These are phyloP conservation scores for Marasmarcha lunaedactyla DNA, from an alignment of 2,888 invertebrate species.

Conservation along the genomic window DNA sequence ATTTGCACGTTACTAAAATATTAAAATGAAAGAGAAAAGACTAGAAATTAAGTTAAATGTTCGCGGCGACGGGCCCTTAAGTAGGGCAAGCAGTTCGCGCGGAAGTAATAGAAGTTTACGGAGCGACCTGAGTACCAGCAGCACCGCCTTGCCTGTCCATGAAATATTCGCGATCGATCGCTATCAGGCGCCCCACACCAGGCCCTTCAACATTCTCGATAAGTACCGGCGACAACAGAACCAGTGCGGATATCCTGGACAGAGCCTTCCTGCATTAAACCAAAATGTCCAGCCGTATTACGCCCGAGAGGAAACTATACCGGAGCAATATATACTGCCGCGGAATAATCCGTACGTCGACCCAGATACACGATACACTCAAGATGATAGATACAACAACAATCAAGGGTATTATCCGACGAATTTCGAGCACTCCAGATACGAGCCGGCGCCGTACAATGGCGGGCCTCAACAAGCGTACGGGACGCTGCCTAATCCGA, in stretches of 20 bases:
- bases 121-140: conserved; percentile 42
- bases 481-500: conserved; percentile 38
- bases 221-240: conserved; percentile 45
- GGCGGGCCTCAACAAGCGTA: conserved; percentile 32
- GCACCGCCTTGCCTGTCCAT: conserved; percentile 40
- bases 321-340: conserved; percentile 23
- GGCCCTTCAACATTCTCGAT: conserved; percentile 47
- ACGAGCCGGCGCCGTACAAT: conserved; percentile 32
- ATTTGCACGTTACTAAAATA: neutral
- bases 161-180: conserved; percentile 60
- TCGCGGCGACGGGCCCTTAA: conserved; percentile 56
- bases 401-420: conserved; percentile 22
- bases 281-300: conserved; percentile 29
- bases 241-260: conserved; percentile 49
- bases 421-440: conserved; percentile 20
- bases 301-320: conserved; percentile 14
- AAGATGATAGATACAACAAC: conserved; percentile 16
- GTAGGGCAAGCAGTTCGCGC: conserved; percentile 44
- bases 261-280: conserved; percentile 49
- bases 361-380: neutral
- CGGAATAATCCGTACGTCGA: conserved; percentile 40
- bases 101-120: conserved; percentile 53
- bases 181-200: conserved; percentile 45
- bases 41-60: conserved; percentile 59
- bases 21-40: conserved; percentile 55